phyloP scores from a whole-genome alignment of 2,888 invertebrate species.

The Thyatira batis region DNA sequence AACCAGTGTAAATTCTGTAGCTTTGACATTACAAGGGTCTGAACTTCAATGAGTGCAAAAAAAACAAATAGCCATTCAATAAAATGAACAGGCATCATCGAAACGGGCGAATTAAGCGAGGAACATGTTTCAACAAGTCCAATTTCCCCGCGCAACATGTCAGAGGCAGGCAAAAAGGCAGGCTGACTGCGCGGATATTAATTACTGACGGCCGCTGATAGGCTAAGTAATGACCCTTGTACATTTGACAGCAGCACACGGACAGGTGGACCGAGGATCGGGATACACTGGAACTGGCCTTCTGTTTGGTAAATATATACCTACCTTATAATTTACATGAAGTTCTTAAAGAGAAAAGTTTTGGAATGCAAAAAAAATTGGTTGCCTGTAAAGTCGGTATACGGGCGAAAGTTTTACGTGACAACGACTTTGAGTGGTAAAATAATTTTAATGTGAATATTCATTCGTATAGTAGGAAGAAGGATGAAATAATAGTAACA shows the following conservation, averaged over 20 bases:
- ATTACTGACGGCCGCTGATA: slow-evolving; percentile 65
- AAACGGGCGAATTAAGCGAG: neutral
- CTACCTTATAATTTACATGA: no score
- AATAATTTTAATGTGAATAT: no score
- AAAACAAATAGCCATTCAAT: neutral
- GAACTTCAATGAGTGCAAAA: no score
- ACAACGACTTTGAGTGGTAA: no score
- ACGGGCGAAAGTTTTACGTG: no score
- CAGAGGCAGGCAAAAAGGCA: slow-evolving; percentile 45
- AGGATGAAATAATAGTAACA: no score
- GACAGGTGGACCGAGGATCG: slow-evolving; percentile 58
- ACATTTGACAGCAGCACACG: slow-evolving; percentile 69
- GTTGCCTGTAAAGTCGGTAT: no score
- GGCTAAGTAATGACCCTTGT: slow-evolving; percentile 81
- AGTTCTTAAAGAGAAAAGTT: no score
- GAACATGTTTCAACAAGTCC: slow-evolving; percentile 8
- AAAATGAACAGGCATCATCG: neutral
- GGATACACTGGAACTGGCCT: slow-evolving; percentile 6
- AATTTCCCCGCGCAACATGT: slow-evolving; percentile 13
- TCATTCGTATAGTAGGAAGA: no score
- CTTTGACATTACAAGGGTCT: no score
- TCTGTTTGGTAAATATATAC: neutral
- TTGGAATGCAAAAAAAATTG: no score
- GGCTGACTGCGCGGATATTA: slow-evolving; percentile 54
- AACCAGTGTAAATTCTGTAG: no score